These are phyloP conservation scores for Temnothorax rugatulus DNA, from an alignment of 2,888 invertebrate species.

Conservation along the genomic window DNA sequence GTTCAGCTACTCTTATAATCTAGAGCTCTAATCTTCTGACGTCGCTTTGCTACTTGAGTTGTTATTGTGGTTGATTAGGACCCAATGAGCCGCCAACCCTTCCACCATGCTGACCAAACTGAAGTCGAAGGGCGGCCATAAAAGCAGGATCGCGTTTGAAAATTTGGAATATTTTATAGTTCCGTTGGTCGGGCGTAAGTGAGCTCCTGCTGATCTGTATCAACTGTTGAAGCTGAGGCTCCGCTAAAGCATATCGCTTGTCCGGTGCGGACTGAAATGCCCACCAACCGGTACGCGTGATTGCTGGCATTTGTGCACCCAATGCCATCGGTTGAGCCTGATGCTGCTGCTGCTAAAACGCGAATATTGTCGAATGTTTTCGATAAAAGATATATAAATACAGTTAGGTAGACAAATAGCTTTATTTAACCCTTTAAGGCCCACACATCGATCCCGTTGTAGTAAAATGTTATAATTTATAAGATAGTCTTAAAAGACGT, in stretches of 20 bases:
- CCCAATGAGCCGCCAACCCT: slow-evolving; percentile 82
- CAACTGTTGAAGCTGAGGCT: slow-evolving; percentile 91
- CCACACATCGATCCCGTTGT: no score
- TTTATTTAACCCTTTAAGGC: no score
- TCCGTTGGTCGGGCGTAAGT: slow-evolving; percentile 96
- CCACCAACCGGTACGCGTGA: slow-evolving; percentile 84
- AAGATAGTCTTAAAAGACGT: no score
- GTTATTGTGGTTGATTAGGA: slow-evolving; percentile 84
- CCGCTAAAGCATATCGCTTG: slow-evolving; percentile 87
- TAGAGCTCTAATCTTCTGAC: no score
- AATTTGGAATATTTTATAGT: slow-evolving; percentile 95
- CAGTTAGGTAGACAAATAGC: no score
- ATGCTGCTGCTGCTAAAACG: slow-evolving; percentile 70
- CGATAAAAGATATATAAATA: no score
- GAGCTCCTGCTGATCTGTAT: slow-evolving; percentile 96
- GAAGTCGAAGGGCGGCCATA: slow-evolving; percentile 95
- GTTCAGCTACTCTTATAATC: no score
- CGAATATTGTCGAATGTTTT: no score
- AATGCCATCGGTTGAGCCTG: slow-evolving; percentile 83
- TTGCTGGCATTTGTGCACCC: slow-evolving; percentile 83
- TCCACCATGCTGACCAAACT: slow-evolving; percentile 82
- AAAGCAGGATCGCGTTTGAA: slow-evolving; percentile 97
- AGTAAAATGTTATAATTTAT: no score
- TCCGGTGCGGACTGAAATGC: slow-evolving; percentile 87
- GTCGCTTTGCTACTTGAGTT: no score